Evolutionary conservation across 2,888 invertebrate genomes (phyloP), one percentile per base, ranked within the genome.

Genomic region (Euzophera pinguis): DNA sequence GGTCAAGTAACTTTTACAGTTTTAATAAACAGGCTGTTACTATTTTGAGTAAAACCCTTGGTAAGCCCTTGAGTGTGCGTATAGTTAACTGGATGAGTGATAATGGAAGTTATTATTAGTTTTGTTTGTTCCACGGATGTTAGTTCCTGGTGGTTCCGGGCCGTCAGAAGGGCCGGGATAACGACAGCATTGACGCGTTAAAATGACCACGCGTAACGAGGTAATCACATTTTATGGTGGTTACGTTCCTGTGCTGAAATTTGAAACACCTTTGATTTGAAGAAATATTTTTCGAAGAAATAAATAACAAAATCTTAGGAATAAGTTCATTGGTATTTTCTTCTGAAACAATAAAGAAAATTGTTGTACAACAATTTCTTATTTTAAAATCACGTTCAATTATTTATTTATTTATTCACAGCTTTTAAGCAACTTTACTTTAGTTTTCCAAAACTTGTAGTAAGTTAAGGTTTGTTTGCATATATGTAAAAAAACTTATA

Each of bases 31-130:
- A 45, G 45, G 32, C 4, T 45, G 45, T 34, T 45, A 45, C 45
- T 32, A 12, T 38, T 49, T 49, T 29, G 14, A 49, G 27, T 22
- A 22, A 37, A 9, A 22, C n/a, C 38, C 39, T 14, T 17, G 35
- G 14, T 39, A 32, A 41, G 49, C 49, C 39, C 39, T 39, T 37
- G 16, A 50, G 49, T 50, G 29, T 47, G 42, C 48, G 43, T 43
- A 17, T 51, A 50, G 42, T 51, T 51, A 43, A 51, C 37, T 34
- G 35, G 35, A 51, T 43, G 43, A 48, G 47, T 52, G 53, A 50
- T 41, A 45, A 58, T 54, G 52, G 45, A 48, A 53, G 53, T 58
- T 58, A 55, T 55, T 55, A 58, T 55, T 53, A 58, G 50, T 55
- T 55, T 54, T 55, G 58, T 55, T 55, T 52, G 52, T 43, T 32